Evolutionary conservation across 37 sponge, comb jelly and placozoan genomes (phyloP), one percentile per base, ranked within the genome.

Genomic region (Aplysina aerophoba): DNA sequence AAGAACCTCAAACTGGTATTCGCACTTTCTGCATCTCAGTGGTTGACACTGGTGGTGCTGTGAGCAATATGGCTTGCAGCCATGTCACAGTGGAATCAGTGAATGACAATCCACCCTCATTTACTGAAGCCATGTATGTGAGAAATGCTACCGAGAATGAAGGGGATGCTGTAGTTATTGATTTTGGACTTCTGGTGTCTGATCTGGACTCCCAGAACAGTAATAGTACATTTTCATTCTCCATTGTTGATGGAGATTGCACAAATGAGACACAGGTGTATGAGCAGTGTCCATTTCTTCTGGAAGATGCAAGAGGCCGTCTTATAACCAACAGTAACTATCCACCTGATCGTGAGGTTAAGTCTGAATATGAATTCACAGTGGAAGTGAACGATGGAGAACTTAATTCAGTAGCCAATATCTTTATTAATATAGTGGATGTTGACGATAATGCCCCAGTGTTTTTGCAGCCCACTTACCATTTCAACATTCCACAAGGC

Each of bases 151-250:
- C 56, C 0, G 94, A 89, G 27, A 19, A 55, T 60, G 38, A 56
- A 35, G 67, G 14, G 3, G 86, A 72, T 64, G 50, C 8, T 11
- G 15, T 3, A 55, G 31, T 77, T 2, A 67, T 41, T 27, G 88
- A 80, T 1, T 14, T 55, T 22, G 25, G n/a, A 34, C 33, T 84
- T 31, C 39, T 44, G 19, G 94, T 86, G 13, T 87, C 63, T 17
- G 94, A 93, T 59, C 66, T 20, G 4, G 94, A 93, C 35, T 68
- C 86, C 17, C 20, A 71, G 59, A 87, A 85, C 55, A 58, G 79
- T 25, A 20, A 27, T 2, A 20, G 16, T 0, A 1, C 3, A 13
- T 64, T 85, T 5, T 36, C 35, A 21, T 90, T 73, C 37, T 36
- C 74, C 44, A 84, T 91, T 27, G 25, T 72, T 8, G 55, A 44